phyloP scores from a whole-genome alignment of 2,888 invertebrate genomes.

The Mamestra brassicae region DNA sequence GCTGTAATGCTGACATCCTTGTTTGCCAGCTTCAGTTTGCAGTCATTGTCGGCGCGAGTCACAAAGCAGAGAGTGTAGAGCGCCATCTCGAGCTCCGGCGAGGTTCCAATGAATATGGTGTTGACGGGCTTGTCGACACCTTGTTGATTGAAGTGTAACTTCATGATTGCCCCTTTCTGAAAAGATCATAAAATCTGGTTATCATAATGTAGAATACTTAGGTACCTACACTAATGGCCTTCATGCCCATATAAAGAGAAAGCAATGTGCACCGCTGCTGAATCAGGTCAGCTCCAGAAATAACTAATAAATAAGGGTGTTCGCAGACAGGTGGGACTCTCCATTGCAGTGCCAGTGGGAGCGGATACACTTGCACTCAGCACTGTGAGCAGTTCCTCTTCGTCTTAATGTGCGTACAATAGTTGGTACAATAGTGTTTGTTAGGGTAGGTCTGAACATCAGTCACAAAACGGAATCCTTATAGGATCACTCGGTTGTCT shows the following conservation, averaged over 20 bases:
- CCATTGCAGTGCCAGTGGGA: too few relatives aligned
- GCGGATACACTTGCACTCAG: too few relatives aligned
- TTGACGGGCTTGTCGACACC: constrained; percentile 94
- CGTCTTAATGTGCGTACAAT: too few relatives aligned
- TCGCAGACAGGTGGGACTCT: too few relatives aligned
- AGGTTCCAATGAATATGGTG: constrained; percentile 95
- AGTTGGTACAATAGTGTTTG: too few relatives aligned
- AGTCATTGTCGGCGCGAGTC: constrained; percentile 93
- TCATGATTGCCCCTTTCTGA: constrained; percentile 95
- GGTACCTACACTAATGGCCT: not conserved
- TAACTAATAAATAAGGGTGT: too few relatives aligned
- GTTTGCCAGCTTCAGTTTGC: constrained; percentile 94
- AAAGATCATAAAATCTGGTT: constrained; percentile 54
- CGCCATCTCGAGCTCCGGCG: constrained; percentile 97
- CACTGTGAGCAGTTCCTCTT: too few relatives aligned
- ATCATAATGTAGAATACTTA: not conserved
- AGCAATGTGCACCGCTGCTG: not conserved
- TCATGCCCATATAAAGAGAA: not conserved
- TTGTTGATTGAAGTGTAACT: constrained; percentile 93
- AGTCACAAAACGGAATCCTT: too few relatives aligned
- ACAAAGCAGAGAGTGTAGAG: constrained; percentile 97
- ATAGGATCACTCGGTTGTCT: too few relatives aligned
- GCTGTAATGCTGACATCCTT: constrained; percentile 94
- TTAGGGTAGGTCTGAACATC: too few relatives aligned
- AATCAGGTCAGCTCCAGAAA: too few relatives aligned